phyloP scores from a whole-genome alignment of 2,888 invertebrate genomes.

The Caenorhabditis uteleia region DNA sequence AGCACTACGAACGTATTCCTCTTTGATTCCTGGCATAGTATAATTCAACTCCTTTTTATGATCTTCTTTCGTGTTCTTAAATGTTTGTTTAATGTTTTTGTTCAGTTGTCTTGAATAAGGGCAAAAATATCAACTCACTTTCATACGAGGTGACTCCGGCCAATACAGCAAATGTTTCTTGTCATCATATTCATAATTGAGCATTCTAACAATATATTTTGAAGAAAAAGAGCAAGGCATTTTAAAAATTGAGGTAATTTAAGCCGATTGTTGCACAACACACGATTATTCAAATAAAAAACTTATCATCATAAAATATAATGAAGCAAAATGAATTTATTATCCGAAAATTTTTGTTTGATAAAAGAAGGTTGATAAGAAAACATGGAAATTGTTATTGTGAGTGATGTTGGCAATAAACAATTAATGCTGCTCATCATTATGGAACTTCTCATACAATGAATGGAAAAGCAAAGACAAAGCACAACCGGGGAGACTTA shows the following conservation, averaged over 20 bases:
- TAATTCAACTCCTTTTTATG: slow-evolving; percentile 42
- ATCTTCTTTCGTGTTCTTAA: slow-evolving; percentile 27
- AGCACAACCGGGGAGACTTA: not conserved
- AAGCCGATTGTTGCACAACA: not conserved
- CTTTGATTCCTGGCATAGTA: slow-evolving; percentile 60
- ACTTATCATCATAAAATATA: no score
- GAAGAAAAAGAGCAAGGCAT: not conserved
- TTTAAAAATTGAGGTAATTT: not conserved
- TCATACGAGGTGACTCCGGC: slow-evolving; percentile 53
- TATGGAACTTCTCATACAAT: no score
- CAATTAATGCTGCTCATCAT: no score
- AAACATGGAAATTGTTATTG: not conserved
- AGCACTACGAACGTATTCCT: slow-evolving; percentile 28
- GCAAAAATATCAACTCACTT: slow-evolving; percentile 21
- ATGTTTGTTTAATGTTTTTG: not conserved
- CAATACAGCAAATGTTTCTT: slow-evolving; percentile 36
- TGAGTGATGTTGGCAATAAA: no score
- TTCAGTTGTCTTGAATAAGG: slow-evolving; percentile 1
- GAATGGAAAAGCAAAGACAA: no score
- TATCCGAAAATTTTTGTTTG: slow-evolving; percentile 1
- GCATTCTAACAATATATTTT: slow-evolving; percentile 6
- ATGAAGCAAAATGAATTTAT: no score
- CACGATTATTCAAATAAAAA: not conserved
- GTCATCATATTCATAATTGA: slow-evolving; percentile 31
- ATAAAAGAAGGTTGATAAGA: not conserved